These are phyloP conservation scores for Pseudachorutes palmiensis DNA, from an alignment of 1,140 invertebrate genomes.

Conservation along the genomic window DNA sequence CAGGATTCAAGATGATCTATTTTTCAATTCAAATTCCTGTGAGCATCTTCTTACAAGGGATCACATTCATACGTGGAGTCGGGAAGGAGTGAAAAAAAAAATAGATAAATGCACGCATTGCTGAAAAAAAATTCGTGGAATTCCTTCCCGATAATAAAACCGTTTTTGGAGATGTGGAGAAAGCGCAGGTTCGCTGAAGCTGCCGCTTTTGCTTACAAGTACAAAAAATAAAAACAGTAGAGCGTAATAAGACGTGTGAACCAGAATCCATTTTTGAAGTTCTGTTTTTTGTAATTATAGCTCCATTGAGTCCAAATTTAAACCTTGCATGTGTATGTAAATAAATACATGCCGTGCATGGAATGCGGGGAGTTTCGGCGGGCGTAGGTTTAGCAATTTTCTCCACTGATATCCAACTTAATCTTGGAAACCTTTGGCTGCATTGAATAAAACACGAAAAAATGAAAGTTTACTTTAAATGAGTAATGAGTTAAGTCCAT, in stretches of 20 bases:
- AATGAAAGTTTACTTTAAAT: neutral
- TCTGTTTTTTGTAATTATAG: neutral
- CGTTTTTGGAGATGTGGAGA: neutral
- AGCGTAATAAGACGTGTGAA: neutral
- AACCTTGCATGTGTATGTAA: neutral
- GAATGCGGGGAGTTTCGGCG: neutral
- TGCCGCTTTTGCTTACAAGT: neutral
- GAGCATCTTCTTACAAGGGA: too few relatives aligned
- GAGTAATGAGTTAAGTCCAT: neutral
- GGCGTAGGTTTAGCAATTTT: neutral
- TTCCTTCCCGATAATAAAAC: neutral
- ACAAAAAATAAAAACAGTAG: neutral
- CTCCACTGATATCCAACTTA: neutral
- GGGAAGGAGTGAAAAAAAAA: neutral
- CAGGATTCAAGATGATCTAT: too few relatives aligned
- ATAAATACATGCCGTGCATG: neutral
- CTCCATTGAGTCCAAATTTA: neutral
- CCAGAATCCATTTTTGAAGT: neutral
- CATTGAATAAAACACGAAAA: neutral
- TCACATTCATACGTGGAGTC: too few relatives aligned
- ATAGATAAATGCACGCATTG: constrained; percentile 2
- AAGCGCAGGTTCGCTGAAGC: neutral
- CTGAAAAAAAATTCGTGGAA: neutral
- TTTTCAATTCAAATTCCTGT: too few relatives aligned
- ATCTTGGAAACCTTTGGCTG: neutral